These are phyloP conservation scores for Zaprionus ornatus DNA, from an alignment of 1,140 invertebrate species.

Conservation along the genomic window DNA sequence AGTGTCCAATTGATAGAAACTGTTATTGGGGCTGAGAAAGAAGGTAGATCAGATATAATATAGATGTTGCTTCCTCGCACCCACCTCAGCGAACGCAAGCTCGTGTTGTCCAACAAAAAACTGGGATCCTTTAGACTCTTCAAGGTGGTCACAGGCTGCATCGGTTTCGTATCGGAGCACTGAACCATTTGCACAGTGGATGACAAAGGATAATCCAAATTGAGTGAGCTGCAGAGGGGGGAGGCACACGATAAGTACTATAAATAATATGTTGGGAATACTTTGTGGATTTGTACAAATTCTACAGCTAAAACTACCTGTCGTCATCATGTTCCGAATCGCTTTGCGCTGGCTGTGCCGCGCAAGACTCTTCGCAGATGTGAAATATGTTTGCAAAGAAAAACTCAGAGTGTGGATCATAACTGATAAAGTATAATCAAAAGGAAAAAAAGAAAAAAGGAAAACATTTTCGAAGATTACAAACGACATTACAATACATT, in stretches of 20 bases:
- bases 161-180: conserved; percentile 72
- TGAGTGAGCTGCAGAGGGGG: conserved; percentile 42
- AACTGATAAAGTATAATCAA: conserved; percentile 54
- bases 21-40: conserved; percentile 70
- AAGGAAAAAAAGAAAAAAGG: conserved; percentile 22
- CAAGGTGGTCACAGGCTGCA: conserved; percentile 75
- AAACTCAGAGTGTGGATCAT: conserved; percentile 79
- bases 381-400: conserved; percentile 83
- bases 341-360: conserved; percentile 27
- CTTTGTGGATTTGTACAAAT: conserved; percentile 32
- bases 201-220: conserved; percentile 59
- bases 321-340: conserved; percentile 50
- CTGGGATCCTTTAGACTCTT: conserved; percentile 82
- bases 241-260: not conserved
- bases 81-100: conserved; percentile 77
- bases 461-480: conserved; percentile 18
- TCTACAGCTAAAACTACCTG: conserved; percentile 51
- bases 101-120: conserved; percentile 74
- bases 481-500: not conserved
- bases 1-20: conserved; percentile 72
- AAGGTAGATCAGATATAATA: not conserved
- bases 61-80: not conserved
- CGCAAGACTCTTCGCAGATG: conserved; percentile 80
- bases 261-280: not conserved
- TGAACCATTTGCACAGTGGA: conserved; percentile 84